phyloP scores from a whole-genome alignment of 2,888 invertebrate species.

The Dryomyza anilis region DNA sequence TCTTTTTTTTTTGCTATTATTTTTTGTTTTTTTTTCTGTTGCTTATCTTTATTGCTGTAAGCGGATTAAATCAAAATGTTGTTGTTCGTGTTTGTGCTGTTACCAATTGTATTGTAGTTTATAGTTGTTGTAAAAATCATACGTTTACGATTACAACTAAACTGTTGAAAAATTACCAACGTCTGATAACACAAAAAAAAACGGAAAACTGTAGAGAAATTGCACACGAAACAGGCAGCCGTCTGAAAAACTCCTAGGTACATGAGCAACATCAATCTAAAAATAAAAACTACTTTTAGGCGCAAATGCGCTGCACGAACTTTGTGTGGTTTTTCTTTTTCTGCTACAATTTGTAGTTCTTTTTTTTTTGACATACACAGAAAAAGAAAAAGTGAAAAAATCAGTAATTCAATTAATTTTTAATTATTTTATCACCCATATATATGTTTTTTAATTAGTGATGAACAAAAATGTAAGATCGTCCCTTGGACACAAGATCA shows the following conservation, averaged over 20 bases:
- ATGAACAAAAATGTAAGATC: not conserved
- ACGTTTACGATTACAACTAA: constrained; percentile 32
- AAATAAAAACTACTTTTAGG: not conserved
- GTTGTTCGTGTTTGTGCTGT: constrained; percentile 20
- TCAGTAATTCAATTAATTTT: too few relatives aligned
- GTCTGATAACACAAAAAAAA: constrained; percentile 30
- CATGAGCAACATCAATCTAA: not conserved
- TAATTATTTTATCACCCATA: too few relatives aligned
- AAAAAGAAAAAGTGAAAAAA: too few relatives aligned
- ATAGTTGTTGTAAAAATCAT: constrained; percentile 11
- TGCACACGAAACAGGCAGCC: not conserved
- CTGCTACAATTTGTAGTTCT: too few relatives aligned
- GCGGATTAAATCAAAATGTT: constrained; percentile 40
- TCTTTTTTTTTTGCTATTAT: constrained; percentile 16
- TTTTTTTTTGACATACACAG: too few relatives aligned
- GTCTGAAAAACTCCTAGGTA: too few relatives aligned
- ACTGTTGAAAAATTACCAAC: constrained; percentile 38
- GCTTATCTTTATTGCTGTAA: constrained; percentile 41
- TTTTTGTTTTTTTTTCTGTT: constrained; percentile 20
- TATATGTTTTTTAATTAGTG: too few relatives aligned
- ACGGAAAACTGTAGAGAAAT: not conserved
- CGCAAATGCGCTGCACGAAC: not conserved
- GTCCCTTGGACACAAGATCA: too few relatives aligned
- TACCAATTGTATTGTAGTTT: constrained; percentile 27
- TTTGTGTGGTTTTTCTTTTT: not conserved